phyloP scores from a whole-genome alignment of 2,113 vertebrate genomes.

The Muntiacus muntjak region DNA sequence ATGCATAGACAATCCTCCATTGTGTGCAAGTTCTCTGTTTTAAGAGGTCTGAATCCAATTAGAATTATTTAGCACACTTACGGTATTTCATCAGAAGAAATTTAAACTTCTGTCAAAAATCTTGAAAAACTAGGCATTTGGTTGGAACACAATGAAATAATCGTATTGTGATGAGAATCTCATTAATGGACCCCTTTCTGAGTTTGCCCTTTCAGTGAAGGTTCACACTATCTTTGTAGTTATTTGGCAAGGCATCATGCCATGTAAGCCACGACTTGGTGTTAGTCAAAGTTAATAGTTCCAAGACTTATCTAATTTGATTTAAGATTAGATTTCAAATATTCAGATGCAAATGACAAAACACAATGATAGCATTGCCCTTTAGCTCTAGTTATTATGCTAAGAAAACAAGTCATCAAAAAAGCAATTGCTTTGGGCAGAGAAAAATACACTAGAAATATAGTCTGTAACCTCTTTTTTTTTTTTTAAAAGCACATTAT shows the following conservation, averaged over 20 bases:
- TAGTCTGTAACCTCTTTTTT: neutral
- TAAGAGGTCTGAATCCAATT: neutral
- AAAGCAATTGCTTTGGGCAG: neutral
- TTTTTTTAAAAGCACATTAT: neutral
- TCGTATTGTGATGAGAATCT: neutral
- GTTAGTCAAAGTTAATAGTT: neutral
- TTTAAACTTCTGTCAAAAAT: constrained; percentile 5
- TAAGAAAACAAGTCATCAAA: neutral
- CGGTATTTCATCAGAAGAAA: neutral
- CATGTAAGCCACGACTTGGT: neutral
- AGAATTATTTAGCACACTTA: neutral
- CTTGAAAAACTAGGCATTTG: neutral
- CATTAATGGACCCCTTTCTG: neutral
- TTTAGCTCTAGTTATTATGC: constrained; percentile 17
- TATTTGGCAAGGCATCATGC: neutral
- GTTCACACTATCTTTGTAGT: neutral
- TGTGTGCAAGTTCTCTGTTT: neutral
- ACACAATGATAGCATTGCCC: neutral
- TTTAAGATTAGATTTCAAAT: constrained; percentile 35
- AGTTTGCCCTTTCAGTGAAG: neutral
- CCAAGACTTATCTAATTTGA: constrained; percentile 13
- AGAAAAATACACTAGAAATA: neutral
- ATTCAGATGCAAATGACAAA: constrained; percentile 10
- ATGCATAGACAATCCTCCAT: neutral
- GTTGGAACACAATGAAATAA: neutral